Evolutionary conservation across 2,113 vertebrate species (phyloP).

Genomic region (Delphinus delphis): DNA sequence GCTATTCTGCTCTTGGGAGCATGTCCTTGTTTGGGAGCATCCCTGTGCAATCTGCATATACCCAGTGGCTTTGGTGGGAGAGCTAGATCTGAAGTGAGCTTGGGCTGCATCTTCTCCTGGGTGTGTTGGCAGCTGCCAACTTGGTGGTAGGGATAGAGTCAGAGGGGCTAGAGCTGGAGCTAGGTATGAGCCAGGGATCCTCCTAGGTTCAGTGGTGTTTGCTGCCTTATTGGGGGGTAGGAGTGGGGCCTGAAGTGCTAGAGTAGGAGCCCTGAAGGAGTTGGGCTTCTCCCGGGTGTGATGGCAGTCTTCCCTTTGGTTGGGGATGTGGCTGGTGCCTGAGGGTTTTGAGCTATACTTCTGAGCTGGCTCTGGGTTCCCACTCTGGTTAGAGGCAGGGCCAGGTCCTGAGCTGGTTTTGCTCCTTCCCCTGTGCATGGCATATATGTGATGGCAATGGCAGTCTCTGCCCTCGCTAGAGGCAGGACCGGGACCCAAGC

Average conservation of each 20-base stretch:
- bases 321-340: background rate
- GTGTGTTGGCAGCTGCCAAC: background rate
- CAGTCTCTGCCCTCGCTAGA: background rate
- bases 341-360: background rate
- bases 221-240: no score
- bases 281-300: no score
- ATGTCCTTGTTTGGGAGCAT: background rate
- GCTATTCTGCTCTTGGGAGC: no score
- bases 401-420: background rate
- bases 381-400: background rate
- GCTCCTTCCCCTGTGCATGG: background rate
- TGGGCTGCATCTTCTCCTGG: background rate
- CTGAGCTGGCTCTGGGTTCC: background rate
- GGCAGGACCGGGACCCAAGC: background rate
- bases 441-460: no score
- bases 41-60: background rate
- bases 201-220: background rate
- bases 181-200: background rate
- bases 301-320: no score
- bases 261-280: no score
- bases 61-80: background rate
- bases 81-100: background rate
- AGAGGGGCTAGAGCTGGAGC: background rate
- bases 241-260: no score
- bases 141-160: background rate